phyloP scores from a whole-genome alignment of 2,797 vertebrate species.

The Phoebastria nigripes region DNA sequence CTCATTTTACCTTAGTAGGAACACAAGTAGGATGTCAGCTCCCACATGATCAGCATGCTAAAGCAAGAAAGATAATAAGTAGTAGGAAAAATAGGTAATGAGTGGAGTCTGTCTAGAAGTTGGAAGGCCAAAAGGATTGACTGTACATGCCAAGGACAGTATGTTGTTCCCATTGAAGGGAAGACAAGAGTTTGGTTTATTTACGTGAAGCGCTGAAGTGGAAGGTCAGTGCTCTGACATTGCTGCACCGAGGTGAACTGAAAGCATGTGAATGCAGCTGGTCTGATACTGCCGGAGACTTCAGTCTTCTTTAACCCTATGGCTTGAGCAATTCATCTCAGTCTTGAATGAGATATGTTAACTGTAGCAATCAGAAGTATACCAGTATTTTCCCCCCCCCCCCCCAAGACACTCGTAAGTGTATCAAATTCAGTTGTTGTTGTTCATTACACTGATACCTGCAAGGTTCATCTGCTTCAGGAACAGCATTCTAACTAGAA shows the following conservation, averaged over 20 bases:
- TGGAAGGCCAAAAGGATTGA: background rate
- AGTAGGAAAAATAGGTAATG: background rate
- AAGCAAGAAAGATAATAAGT: background rate
- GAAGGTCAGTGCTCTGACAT: background rate
- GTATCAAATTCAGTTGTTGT: background rate
- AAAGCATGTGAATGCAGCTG: background rate
- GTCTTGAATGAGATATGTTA: accelerated
- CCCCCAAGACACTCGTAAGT: accelerated
- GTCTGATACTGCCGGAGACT: accelerated
- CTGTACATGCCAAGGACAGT: background rate
- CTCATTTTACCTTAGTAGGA: background rate
- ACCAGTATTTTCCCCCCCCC: accelerated
- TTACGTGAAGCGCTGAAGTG: accelerated
- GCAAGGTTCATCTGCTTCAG: background rate
- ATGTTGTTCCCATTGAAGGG: background rate
- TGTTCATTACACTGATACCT: too few species aligned
- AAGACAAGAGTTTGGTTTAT: background rate
- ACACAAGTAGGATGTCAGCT: background rate
- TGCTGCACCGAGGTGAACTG: accelerated
- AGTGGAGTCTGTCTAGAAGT: background rate
- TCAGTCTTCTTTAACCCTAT: accelerated
- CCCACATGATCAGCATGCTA: background rate
- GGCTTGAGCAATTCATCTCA: accelerated
- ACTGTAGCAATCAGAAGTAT: accelerated
- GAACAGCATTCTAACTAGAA: background rate